Base-by-base conservation (phyloP, 2,797 vertebrate species). In the Xiphophorus birchmanni region DNA sequence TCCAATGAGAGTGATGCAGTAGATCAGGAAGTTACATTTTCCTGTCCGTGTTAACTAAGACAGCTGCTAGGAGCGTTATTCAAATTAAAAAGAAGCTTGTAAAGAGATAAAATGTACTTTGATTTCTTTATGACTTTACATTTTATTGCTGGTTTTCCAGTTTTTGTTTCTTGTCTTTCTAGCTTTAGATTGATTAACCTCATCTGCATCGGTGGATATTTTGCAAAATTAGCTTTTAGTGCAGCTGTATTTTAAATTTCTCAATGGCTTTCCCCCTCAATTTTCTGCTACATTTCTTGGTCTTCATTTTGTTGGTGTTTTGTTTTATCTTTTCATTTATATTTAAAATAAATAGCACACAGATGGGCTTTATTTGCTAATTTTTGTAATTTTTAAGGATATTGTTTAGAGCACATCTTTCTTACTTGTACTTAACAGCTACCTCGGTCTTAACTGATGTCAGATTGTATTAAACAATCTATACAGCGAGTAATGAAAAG, bases 1-100 rank as follows among this genome's bases (percentile, higher is more conserved):
- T 32, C 75, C 76, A 48, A 60, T 65, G 54, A 48, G 78, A 74
- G 78, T 13, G 78, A 42, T 48, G 42, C 60, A 69, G 77, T 44
- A 48, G 29, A 60, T 37, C 54, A 8, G 72, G 60, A 42, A 63
- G 35, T 8, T 11, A 40, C 4, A 45, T 37, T 23, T 63, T 73
- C 56, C 5, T 15, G 71, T 73, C 73, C 13, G 3, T 48, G 29
- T 74, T 54, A 52, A n/a, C 52, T 17, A 10, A 74, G 63, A 50
- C 44, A 18, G 32, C 69, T 72, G 42, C 11, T 42, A 3, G 40
- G 10, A 71, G n/a, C 1, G 4, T 45, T 29, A 72, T 15, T 72
- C 42, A 29, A 26, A 2, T 74, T 13, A 74, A 52, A 40, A 37
- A 52, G 29, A 52, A 1, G 21, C 35, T 74, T 40, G 4, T 26